phyloP scores from a whole-genome alignment of 1,140 invertebrate genomes.

The Eurosta solidaginis region DNA sequence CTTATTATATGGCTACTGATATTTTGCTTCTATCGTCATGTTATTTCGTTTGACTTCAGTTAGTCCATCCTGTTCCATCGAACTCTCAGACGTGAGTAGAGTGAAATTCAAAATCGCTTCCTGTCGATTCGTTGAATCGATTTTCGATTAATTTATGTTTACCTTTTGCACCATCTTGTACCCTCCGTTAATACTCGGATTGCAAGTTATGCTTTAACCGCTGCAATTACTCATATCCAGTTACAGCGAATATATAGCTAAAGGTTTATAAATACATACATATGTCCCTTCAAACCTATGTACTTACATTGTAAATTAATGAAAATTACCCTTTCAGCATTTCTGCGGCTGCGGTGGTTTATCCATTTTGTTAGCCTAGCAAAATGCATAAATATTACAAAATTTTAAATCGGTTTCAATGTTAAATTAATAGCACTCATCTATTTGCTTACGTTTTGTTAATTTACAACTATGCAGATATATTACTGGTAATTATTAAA shows the following conservation, averaged over 20 bases:
- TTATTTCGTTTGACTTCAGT: no score
- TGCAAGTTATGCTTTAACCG: not conserved
- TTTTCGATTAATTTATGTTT: no score
- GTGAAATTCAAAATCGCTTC: no score
- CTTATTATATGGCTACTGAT: no score
- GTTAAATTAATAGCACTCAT: not conserved
- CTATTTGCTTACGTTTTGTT: not conserved
- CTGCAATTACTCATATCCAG: not conserved
- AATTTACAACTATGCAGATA: not conserved
- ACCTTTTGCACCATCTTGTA: no score
- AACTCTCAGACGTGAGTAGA: no score
- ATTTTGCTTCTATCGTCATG: no score
- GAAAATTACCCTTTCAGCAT: not conserved
- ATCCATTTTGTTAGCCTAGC: not conserved
- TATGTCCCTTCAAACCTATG: no score
- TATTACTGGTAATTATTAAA: not conserved
- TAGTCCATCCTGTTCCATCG: no score
- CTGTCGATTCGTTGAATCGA: no score
- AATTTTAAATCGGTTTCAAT: not conserved
- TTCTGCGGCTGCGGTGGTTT: not conserved
- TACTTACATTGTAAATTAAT: not conserved
- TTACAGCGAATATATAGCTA: not conserved
- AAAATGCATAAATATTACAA: not conserved
- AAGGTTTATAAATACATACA: not conserved
- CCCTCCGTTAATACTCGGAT: not conserved